A percentile compares a stretch with the other conserved stretches of the same genome.
Conservation (phyloP, 2,113 vertebrate genomes). For the Mandrillus leucophaeus region DNA sequence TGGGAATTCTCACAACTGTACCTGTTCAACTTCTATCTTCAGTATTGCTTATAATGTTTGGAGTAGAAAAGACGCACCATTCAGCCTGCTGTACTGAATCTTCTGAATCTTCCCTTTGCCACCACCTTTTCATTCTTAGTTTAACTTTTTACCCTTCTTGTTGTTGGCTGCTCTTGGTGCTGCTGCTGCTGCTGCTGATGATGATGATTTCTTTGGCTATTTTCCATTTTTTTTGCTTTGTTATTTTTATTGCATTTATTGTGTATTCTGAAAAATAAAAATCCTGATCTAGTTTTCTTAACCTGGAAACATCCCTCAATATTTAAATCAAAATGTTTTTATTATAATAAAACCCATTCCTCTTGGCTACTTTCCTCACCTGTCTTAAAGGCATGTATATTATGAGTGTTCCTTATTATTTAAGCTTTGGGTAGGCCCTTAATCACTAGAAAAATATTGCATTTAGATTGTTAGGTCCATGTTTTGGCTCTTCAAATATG, state of each 20-base stretch:
- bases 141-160: not conserved
- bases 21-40: not conserved
- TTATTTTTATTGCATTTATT: not conserved
- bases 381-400: not conserved
- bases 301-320: not conserved
- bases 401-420: not conserved
- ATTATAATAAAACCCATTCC: not conserved
- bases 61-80: not conserved
- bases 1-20: not conserved
- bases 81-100: not conserved
- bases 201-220: not conserved
- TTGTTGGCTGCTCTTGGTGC: not conserved
- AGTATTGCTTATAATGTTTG: not conserved
- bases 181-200: not conserved
- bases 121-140: not conserved
- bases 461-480: not conserved
- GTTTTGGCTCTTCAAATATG: not conserved
- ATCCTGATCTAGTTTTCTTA: not conserved
- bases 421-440: not conserved
- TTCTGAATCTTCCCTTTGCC: not conserved
- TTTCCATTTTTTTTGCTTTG: not conserved
- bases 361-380: not conserved
- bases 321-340: slow-evolving; percentile 25
- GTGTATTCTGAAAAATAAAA: not conserved
- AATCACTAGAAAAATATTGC: not conserved